A percentile compares a stretch with the other conserved stretches of the same genome.
phyloP scores from a whole-genome alignment of 2,888 invertebrate genomes.

The Cyclophora punctaria region DNA sequence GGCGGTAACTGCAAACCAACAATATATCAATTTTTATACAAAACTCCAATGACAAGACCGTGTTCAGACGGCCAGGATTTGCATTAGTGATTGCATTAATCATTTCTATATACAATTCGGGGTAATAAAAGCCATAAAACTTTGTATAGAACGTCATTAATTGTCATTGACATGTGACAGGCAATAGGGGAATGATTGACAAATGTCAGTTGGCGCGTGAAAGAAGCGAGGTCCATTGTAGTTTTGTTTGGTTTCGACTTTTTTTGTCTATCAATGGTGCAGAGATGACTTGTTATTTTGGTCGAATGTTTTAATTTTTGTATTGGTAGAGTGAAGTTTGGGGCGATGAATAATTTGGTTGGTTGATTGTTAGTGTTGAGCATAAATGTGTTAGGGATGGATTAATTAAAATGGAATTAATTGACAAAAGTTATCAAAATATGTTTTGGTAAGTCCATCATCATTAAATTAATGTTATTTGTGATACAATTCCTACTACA shows the following conservation, averaged over 20 bases:
- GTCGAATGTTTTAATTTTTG: constrained; percentile 23
- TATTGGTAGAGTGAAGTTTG: too few relatives aligned
- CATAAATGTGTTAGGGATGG: too few relatives aligned
- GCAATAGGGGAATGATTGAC: constrained; percentile 64
- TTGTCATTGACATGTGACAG: constrained; percentile 73
- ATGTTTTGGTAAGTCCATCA: too few relatives aligned
- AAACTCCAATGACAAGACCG: constrained; percentile 54
- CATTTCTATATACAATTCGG: constrained; percentile 61
- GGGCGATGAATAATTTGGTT: too few relatives aligned
- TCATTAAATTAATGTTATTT: too few relatives aligned
- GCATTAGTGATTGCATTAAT: constrained; percentile 74
- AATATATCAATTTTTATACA: constrained; percentile 67
- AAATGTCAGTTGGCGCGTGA: constrained; percentile 60
- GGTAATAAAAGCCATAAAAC: constrained; percentile 69
- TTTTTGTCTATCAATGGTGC: constrained; percentile 32
- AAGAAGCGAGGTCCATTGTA: constrained; percentile 27
- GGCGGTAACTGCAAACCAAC: constrained; percentile 39
- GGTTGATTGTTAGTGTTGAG: too few relatives aligned
- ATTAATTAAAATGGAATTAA: too few relatives aligned
- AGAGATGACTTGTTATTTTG: constrained; percentile 37
- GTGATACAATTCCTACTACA: too few relatives aligned
- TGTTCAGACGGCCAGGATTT: constrained; percentile 60
- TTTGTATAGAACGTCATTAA: constrained; percentile 68
- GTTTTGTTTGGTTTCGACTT: constrained; percentile 22
- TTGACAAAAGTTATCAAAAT: too few relatives aligned